Conservation (phyloP, 2,797 vertebrate species). For the Lemur catta region DNA sequence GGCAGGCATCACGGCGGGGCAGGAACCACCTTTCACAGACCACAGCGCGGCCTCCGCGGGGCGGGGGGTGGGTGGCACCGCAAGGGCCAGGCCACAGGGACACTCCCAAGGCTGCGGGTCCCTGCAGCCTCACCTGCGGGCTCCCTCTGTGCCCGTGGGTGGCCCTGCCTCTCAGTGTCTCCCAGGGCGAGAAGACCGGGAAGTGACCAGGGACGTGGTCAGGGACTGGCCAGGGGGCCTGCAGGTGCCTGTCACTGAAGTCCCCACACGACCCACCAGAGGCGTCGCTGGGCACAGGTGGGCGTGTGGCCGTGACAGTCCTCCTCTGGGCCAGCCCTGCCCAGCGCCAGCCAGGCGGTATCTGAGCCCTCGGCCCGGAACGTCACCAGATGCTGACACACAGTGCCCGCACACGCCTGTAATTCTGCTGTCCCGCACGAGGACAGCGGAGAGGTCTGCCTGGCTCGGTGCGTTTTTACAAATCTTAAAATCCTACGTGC, state of each 20-base stretch:
- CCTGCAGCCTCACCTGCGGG: fast-evolving
- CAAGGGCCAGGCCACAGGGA: fast-evolving
- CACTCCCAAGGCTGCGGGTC: fast-evolving
- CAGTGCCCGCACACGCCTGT: fast-evolving
- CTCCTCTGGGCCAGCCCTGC: not conserved
- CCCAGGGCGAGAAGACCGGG: fast-evolving
- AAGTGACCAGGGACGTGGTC: fast-evolving
- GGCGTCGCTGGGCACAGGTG: fast-evolving
- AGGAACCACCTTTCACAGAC: fast-evolving
- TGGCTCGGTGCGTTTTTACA: fast-evolving
- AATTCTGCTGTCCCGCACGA: fast-evolving
- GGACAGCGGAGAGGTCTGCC: not conserved
- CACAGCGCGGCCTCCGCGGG: fast-evolving
- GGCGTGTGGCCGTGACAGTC: fast-evolving
- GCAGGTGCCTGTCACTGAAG: fast-evolving
- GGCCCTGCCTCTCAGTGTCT: too few relatives aligned
- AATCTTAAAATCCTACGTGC: fast-evolving
- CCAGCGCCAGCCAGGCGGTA: fast-evolving
- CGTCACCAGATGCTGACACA: fast-evolving
- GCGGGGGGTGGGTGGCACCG: not conserved
- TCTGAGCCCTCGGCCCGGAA: not conserved
- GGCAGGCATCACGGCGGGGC: fast-evolving
- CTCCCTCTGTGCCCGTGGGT: fast-evolving
- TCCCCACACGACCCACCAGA: fast-evolving
- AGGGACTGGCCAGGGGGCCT: fast-evolving